Base-by-base conservation (phyloP, 53 echinoderm and acorn worm genomes). In the Paelopatides confundens region DNA sequence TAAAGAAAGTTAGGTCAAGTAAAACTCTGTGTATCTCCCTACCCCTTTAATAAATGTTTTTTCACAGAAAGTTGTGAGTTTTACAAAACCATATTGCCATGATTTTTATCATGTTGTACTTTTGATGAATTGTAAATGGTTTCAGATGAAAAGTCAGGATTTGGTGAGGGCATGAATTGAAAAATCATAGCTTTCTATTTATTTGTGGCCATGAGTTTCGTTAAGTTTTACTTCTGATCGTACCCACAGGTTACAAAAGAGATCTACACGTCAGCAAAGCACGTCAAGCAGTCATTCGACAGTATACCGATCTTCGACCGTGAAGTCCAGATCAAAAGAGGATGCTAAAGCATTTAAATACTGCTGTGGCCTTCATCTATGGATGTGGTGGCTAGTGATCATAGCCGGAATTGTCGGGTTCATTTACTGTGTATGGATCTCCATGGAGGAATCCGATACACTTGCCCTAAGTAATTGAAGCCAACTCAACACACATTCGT, bases 321-420 rank as follows among this genome's bases (percentile, higher is more conserved):
- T 14, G 68, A 35, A 67, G 35, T 31, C 68, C 11, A 18, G 13
- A 15, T 67, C 68, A 0, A 17, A 18, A 23, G n/a, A 58, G 1
- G 24, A 23, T 21, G 21, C 21, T 18, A 58, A n/a, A 23, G 18
- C 5, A 2, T 58, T 35, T 18, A 31, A 53, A 17, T 50, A 51
- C 31, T 79, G 33, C 4, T 79, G 79, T 33, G 79, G 79, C 4
- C 32, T 79, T 33, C 79, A 52, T 26, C 79, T 79, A 24, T 79
- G 79, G 79, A 28, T 79, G n/a, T 79, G 79, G 79, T 79, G 79
- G 79, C 31, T 79, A 21, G 31, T 79, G 31, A 51, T 79, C 53
- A 14, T 79, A 33, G 79, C 52, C 8, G 79, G 79, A 29, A 52
- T 79, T 13, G 79, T 18, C 26, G 18, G 14, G 18, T 79, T 79